Base-by-base conservation (phyloP, 2,797 vertebrate genomes). In the Borostomias antarcticus region DNA sequence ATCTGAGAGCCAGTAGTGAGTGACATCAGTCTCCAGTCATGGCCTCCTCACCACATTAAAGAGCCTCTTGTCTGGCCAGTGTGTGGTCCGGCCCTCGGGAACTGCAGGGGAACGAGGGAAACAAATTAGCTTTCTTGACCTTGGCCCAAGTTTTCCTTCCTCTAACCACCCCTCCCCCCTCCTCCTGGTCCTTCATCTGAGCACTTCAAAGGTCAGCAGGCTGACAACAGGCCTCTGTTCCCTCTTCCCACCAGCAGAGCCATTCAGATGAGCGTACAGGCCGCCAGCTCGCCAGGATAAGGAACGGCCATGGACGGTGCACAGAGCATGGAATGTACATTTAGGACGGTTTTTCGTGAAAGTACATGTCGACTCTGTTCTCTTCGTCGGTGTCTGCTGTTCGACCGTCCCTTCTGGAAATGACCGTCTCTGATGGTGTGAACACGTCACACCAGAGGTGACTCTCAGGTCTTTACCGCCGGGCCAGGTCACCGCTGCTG, bases 51-150 rank as follows among this genome's bases (percentile, higher is more conserved):
- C 84, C 83, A 86, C 88, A 90, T 90, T 83, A 89, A 90, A 90
- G 82, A 73, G 79, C 83, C 84, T 78, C 79, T 80, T 77, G 82
- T 85, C 77, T 59, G 86, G 86, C 72, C 83, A 87, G 88, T 91
- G 90, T 92, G 91, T 91, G 91, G 91, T 90, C 89, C 72, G 80
- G 80, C 86, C 87, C 86, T 86, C 69, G 78, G 85, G 82, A 84
- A 87, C 82, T 47, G 76, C 83, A 82, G 86, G 84, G 87, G 85
- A 10, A 88, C 69, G 70, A 87, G 88, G 90, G 90, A 90, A 89
- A 91, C 89, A 91, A 92, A 93, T 92, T 90, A 89, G 90, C 89
- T 92, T 89, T 92, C 88, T 91, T 92, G 90, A 93, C 92, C 91
- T 92, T 90, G 90, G 90, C 87, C 86, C 83, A 81, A 88, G 87